A percentile compares a stretch with the other conserved stretches of the same genome.
phyloP scores from a whole-genome alignment of 35 echinoderm and acorn worm species.

The Amphiura filiformis region DNA sequence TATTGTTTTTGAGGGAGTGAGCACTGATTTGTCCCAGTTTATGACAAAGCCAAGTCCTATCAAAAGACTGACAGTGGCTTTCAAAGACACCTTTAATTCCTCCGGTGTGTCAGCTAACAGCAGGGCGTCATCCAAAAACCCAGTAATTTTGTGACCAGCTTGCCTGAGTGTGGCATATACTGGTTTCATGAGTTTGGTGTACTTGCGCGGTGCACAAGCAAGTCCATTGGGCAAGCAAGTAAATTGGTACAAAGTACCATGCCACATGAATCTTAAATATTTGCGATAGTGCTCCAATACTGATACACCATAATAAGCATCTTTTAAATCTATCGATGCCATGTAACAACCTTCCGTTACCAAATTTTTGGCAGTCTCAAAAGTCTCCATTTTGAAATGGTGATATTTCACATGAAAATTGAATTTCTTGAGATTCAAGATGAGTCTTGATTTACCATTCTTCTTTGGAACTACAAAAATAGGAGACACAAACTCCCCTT shows the following conservation, averaged over 20 bases:
- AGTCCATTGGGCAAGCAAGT: slow-evolving; percentile 53
- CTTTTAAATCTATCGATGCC: slow-evolving; percentile 49
- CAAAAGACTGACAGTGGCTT: background rate
- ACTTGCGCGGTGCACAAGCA: slow-evolving; percentile 31
- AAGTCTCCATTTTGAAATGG: slow-evolving; percentile 57
- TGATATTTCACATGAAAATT: slow-evolving; percentile 32
- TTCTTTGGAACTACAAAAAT: slow-evolving; percentile 20
- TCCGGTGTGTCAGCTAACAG: background rate
- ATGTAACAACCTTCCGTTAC: slow-evolving; percentile 4
- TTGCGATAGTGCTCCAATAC: background rate
- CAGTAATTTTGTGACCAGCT: slow-evolving; percentile 9
- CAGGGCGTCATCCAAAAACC: slow-evolving; percentile 21
- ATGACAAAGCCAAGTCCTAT: slow-evolving; percentile 9
- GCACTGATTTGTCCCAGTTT: background rate
- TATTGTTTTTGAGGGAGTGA: background rate
- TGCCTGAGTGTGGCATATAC: slow-evolving; percentile 16
- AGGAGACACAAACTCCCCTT: background rate
- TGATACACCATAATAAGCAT: slow-evolving; percentile 53
- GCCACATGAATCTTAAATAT: slow-evolving; percentile 27
- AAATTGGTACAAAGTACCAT: slow-evolving; percentile 33
- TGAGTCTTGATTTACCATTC: slow-evolving; percentile 21
- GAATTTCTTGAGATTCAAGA: slow-evolving; percentile 36
- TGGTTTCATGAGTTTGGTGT: slow-evolving; percentile 63
- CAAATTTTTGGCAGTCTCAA: background rate
- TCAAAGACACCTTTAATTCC: background rate